Percentiles rank a stretch among this genome's conserved stretches.
Evolutionary conservation across 2,113 vertebrate genomes (phyloP).

Genomic region (Hydrochoerus hydrochaeris): DNA sequence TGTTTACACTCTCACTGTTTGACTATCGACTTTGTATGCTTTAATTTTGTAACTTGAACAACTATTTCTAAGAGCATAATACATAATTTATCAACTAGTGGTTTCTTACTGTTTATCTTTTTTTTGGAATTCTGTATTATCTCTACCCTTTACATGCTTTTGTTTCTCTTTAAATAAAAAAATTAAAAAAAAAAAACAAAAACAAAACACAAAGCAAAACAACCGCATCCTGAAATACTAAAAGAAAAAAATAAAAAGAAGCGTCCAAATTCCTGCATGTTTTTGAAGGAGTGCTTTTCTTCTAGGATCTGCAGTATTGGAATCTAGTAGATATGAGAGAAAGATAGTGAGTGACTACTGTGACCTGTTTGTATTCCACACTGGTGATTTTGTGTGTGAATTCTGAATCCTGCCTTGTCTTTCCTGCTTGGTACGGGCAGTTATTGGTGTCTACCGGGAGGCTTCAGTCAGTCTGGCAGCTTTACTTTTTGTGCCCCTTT

Average conservation of each 20-base stretch:
- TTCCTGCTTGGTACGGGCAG: neutral
- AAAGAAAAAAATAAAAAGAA: neutral
- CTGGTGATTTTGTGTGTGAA: neutral
- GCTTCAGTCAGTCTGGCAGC: neutral
- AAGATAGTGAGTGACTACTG: neutral
- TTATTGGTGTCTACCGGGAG: neutral
- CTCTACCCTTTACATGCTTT: too few relatives aligned
- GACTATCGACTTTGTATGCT: too few relatives aligned
- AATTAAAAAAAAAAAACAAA: too few relatives aligned
- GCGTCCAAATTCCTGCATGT: neutral
- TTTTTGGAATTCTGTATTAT: too few relatives aligned
- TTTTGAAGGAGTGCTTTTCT: neutral
- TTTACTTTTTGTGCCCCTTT: neutral
- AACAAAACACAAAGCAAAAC: too few relatives aligned
- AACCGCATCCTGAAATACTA: neutral
- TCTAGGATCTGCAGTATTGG: neutral
- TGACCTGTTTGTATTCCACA: neutral
- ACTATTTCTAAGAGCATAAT: too few relatives aligned
- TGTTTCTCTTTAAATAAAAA: too few relatives aligned
- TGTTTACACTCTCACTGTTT: too few relatives aligned
- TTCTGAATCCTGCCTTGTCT: neutral
- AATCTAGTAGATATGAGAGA: neutral
- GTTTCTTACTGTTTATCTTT: too few relatives aligned
- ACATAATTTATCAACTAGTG: too few relatives aligned
- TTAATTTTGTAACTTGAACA: too few relatives aligned